A percentile compares a stretch with the other conserved stretches of the same genome.
These are phyloP conservation scores for Hymenopus coronatus DNA, from an alignment of 2,888 invertebrate species.

Conservation along the genomic window DNA sequence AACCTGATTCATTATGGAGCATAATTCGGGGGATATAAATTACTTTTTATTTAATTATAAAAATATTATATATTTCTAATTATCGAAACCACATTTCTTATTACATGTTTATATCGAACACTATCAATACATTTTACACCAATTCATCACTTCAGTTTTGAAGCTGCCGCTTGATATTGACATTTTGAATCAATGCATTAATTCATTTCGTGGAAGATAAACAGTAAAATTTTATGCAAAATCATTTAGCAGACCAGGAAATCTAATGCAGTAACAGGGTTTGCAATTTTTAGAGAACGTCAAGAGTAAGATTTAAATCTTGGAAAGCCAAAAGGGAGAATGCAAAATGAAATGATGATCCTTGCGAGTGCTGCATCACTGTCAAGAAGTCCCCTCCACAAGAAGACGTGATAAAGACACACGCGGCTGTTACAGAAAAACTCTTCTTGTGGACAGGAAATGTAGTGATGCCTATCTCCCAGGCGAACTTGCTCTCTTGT, in stretches of 20 bases:
- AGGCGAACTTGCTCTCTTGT: neutral
- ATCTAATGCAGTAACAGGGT: neutral
- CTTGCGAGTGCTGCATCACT: neutral
- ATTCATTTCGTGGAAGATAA: no score
- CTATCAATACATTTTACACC: no score
- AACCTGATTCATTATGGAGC: no score
- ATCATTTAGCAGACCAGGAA: neutral
- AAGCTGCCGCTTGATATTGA: no score
- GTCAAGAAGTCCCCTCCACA: neutral
- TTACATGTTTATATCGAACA: no score
- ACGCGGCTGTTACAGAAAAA: neutral
- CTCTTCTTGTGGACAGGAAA: constrained; percentile 16
- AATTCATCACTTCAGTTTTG: no score
- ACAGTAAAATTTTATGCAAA: neutral
- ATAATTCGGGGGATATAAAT: no score
- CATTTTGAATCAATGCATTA: no score
- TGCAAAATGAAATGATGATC: neutral
- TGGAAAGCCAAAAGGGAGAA: neutral
- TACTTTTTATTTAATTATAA: no score
- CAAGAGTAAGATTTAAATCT: neutral
- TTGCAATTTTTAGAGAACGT: neutral
- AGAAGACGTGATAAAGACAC: neutral
- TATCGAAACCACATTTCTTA: no score
- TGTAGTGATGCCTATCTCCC: constrained; percentile 5
- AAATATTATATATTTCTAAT: no score